These are phyloP conservation scores for Trachythela sp. DNA, from an alignment of 64 coral and sea anemone species.

Conservation along the genomic window DNA sequence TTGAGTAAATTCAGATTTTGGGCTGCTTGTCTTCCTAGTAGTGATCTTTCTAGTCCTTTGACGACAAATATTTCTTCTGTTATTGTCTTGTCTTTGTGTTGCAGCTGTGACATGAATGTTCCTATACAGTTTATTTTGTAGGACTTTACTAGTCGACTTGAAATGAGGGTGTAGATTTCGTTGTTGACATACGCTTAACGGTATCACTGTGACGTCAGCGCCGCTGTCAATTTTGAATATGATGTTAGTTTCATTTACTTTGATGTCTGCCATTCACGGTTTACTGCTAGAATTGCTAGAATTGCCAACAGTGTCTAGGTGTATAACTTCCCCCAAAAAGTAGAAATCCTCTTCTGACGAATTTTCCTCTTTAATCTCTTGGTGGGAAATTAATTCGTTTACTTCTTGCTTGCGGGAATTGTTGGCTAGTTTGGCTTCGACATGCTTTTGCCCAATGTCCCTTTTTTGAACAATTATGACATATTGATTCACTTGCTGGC, in stretches of 20 bases:
- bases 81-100: slow-evolving; percentile 24
- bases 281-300: background rate
- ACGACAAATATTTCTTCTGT: slow-evolving; percentile 41
- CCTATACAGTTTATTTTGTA: slow-evolving; percentile 48
- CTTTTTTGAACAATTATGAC: background rate
- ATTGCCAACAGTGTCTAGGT: no score
- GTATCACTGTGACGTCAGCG: slow-evolving; percentile 29
- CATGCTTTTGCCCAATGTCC: background rate
- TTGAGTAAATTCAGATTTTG: slow-evolving; percentile 25
- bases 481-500: background rate
- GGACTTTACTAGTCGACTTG: slow-evolving; percentile 18
- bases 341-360: no score
- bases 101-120: slow-evolving; percentile 27
- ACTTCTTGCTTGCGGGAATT: no score
- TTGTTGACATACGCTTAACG: slow-evolving; percentile 16
- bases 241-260: background rate
- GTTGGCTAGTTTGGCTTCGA: background rate
- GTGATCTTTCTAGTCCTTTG: slow-evolving; percentile 43
- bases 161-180: background rate
- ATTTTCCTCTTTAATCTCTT: no score
- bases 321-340: no score
- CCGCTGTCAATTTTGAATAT: slow-evolving; percentile 3
- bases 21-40: slow-evolving; percentile 37
- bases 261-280: slow-evolving; percentile 24
- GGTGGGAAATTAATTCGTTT: no score